Evolutionary conservation across 2,888 invertebrate species (phyloP).

Genomic region (Drymonia ruficornis): DNA sequence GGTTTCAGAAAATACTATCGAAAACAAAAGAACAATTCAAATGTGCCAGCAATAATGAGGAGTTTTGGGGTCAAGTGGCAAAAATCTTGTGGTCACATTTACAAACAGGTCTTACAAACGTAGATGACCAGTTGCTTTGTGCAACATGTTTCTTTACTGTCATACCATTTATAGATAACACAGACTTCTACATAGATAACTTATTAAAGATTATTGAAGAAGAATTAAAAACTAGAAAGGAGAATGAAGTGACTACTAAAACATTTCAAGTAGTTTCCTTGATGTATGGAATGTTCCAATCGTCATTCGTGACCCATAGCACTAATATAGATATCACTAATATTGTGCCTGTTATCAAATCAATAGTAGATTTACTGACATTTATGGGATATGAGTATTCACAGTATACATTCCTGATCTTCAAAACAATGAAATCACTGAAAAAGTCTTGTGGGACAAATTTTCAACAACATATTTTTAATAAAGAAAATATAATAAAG

Average conservation of each 20-base stretch:
- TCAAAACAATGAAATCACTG: slow-evolving; percentile 77
- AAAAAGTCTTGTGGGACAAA: slow-evolving; percentile 64
- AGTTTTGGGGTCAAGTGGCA: slow-evolving; percentile 48
- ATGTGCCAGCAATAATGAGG: slow-evolving; percentile 20
- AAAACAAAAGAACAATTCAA: slow-evolving; percentile 44
- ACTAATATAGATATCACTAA: slow-evolving; percentile 21
- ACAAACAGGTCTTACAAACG: slow-evolving; percentile 49
- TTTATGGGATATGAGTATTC: slow-evolving; percentile 78
- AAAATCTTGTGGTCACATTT: slow-evolving; percentile 63
- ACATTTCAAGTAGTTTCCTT: slow-evolving; percentile 55
- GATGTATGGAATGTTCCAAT: slow-evolving; percentile 78
- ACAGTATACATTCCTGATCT: slow-evolving; percentile 78
- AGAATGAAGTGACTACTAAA: slow-evolving; percentile 30
- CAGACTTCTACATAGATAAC: slow-evolving; percentile 51
- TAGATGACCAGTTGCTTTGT: slow-evolving; percentile 74
- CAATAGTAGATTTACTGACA: slow-evolving; percentile 56
- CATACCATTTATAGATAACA: slow-evolving; percentile 47
- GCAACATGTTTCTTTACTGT: slow-evolving; percentile 71
- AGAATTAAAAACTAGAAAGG: slow-evolving; percentile 38
- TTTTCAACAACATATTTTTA: slow-evolving; percentile 55
- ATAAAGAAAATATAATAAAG: slow-evolving; percentile 57
- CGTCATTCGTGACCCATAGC: slow-evolving; percentile 55
- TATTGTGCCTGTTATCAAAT: slow-evolving; percentile 43
- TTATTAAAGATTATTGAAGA: slow-evolving; percentile 44
- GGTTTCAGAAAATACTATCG: slow-evolving; percentile 60